Evolutionary conservation across 2,797 vertebrate species (phyloP), one percentile per base, ranked within the genome.

Genomic region (Oryzias sinensis): DNA sequence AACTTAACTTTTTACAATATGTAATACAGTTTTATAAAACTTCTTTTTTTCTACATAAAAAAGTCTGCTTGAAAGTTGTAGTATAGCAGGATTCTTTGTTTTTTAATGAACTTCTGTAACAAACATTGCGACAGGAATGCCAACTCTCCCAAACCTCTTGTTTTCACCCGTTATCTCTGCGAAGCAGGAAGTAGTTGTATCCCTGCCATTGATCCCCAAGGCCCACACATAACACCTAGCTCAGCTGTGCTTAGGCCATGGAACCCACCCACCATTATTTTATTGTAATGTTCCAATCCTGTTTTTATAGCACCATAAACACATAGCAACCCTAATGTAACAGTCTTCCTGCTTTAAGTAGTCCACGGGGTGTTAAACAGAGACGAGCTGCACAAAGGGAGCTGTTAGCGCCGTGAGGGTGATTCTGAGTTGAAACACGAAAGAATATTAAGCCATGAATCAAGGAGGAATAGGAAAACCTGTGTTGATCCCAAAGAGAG

Each of bases 261-360:
- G 72, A 75, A 74, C 33, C 33, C 33, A 67, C 57, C 67, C 7
- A 17, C 71, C 58, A 74, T 80, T 70, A 77, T 80, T 68, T 61
- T 1, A 20, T 41, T n/a, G 3, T 75, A 73, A 79, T 82, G 82
- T 74, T 81, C 50, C 77, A 66, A 54, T 76, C 72, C 75, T 56
- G 46, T 62, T 77, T 84, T 88, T 85, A 83, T 77, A 13, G 73
- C 50, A 22, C 58, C 72, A 70, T 86, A 81, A 88, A 87, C 72
- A 79, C 62, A 72, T 53, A 3, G 53, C 1, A 14, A 43, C 47
- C 24, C 45, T 62, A 62, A 69, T 44, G 14, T 52, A 71, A 68
- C 70, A 20, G 43, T 56, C 55, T 57, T 68, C 59, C 74, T 70
- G 65, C 59, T 72, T 50, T 76, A 75, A 78, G 62, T 71, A 49